Conservation (phyloP, 2,113 vertebrate species). For the Cheilinus undulatus region DNA sequence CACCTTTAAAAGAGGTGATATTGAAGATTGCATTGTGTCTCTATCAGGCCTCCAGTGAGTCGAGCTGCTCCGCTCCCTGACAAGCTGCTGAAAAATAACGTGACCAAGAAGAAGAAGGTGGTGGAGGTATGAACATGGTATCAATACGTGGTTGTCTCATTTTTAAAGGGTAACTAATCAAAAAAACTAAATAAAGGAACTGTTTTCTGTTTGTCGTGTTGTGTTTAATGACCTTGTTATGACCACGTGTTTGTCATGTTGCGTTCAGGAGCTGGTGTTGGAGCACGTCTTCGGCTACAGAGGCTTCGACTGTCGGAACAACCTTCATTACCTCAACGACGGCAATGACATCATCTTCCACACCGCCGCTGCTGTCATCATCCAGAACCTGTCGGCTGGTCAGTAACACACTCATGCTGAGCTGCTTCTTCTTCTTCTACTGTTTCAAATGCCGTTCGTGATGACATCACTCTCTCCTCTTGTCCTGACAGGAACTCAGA, state of each 20-base stretch:
- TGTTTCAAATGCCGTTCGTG: neutral
- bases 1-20: too few relatives aligned
- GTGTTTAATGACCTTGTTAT: neutral
- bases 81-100: conserved; percentile 93
- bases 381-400: conserved; percentile 96
- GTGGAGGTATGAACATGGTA: conserved; percentile 86
- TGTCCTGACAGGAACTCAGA: conserved; percentile 90
- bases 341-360: conserved; percentile 96
- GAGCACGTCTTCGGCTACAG: conserved; percentile 97
- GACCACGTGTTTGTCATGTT: neutral
- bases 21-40: too few relatives aligned
- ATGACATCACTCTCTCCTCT: conserved; percentile 13
- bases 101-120: conserved; percentile 94
- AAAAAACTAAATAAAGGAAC: too few relatives aligned
- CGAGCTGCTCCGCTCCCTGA: conserved; percentile 94
- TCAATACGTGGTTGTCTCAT: too few relatives aligned
- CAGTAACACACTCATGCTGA: neutral
- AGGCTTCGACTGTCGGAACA: conserved; percentile 97
- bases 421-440: neutral
- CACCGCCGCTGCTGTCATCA: conserved; percentile 89
- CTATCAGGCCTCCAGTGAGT: conserved; percentile 91
- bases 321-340: conserved; percentile 98
- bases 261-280: conserved; percentile 89
- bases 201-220: too few relatives aligned
- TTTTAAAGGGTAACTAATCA: too few relatives aligned